A percentile compares a stretch with the other conserved stretches of the same genome.
Evolutionary conservation across 2,797 vertebrate species (phyloP).

Genomic region (Thalassophryne amazonica): DNA sequence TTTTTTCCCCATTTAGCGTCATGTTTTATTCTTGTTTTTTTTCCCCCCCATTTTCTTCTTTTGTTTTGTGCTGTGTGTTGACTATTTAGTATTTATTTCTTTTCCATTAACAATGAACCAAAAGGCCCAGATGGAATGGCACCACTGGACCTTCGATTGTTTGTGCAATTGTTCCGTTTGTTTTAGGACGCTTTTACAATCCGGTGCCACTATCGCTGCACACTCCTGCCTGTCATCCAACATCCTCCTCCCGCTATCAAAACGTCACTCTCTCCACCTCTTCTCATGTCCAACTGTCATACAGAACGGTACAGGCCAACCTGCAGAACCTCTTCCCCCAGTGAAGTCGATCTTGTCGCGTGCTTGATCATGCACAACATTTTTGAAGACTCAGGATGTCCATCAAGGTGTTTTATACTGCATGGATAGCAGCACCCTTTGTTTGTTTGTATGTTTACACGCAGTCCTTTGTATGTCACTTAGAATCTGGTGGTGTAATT

Average conservation of each 20-base stretch:
- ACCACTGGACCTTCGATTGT: conserved; percentile 26
- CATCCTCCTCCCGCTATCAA: neutral
- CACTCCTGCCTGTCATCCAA: conserved; percentile 8
- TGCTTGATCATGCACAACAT: conserved; percentile 47
- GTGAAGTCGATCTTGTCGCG: conserved; percentile 8
- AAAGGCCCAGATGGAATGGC: conserved; percentile 63
- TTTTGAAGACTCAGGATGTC: conserved; percentile 66
- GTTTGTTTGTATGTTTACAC: conserved; percentile 34
- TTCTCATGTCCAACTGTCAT: neutral
- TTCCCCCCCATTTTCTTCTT: conserved; percentile 45
- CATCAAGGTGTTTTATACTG: conserved; percentile 48
- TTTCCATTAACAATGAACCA: conserved; percentile 62
- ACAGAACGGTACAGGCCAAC: neutral
- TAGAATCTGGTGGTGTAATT: conserved; percentile 65
- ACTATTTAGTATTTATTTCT: conserved; percentile 75
- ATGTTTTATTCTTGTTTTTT: conserved; percentile 9
- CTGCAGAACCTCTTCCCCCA: conserved; percentile 19
- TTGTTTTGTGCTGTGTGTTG: conserved; percentile 63
- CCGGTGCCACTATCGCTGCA: conserved; percentile 36
- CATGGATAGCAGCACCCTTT: conserved; percentile 29
- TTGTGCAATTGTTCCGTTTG: conserved; percentile 8
- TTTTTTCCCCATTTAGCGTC: conserved; percentile 28
- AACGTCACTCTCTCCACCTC: neutral
- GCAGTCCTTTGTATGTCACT: conserved; percentile 57
- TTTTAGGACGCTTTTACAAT: conserved; percentile 27